These are phyloP conservation scores for Rugalucina vietnamica DNA, from an alignment of 2,888 invertebrate species.

Conservation along the genomic window DNA sequence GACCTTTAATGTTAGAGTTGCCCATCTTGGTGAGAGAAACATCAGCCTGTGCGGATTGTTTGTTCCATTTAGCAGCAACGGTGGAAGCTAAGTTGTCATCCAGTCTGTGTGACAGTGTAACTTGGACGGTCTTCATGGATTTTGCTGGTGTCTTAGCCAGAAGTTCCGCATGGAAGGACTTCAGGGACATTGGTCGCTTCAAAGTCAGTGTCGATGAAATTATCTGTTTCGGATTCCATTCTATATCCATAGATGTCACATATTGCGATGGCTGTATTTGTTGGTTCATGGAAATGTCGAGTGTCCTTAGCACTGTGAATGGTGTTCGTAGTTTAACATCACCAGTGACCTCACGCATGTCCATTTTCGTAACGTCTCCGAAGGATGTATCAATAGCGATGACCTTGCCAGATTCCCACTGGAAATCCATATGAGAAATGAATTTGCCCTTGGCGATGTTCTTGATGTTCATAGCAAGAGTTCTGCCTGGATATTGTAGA, in stretches of 20 bases:
- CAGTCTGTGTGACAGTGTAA: constrained; percentile 60
- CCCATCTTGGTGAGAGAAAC: constrained; percentile 63
- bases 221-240: constrained; percentile 63
- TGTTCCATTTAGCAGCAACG: constrained; percentile 60
- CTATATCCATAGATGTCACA: constrained; percentile 56
- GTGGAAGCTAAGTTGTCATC: constrained; percentile 49
- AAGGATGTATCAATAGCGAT: constrained; percentile 62
- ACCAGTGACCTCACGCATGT: constrained; percentile 45
- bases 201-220: constrained; percentile 65
- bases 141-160: constrained; percentile 67
- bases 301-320: constrained; percentile 29
- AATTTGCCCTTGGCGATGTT: constrained; percentile 57
- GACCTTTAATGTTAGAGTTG: constrained; percentile 57
- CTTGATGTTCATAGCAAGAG: constrained; percentile 55
- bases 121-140: constrained; percentile 54
- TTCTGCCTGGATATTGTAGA: constrained; percentile 55
- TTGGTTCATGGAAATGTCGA: constrained; percentile 54
- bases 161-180: constrained; percentile 58
- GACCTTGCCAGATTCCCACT: constrained; percentile 53
- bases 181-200: constrained; percentile 63
- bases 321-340: constrained; percentile 59
- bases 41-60: constrained; percentile 54
- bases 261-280: constrained; percentile 54
- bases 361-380: constrained; percentile 22
- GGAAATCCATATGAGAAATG: constrained; percentile 58